phyloP scores from a whole-genome alignment of 2,113 vertebrate species.

The Proterorhinus semilunaris region DNA sequence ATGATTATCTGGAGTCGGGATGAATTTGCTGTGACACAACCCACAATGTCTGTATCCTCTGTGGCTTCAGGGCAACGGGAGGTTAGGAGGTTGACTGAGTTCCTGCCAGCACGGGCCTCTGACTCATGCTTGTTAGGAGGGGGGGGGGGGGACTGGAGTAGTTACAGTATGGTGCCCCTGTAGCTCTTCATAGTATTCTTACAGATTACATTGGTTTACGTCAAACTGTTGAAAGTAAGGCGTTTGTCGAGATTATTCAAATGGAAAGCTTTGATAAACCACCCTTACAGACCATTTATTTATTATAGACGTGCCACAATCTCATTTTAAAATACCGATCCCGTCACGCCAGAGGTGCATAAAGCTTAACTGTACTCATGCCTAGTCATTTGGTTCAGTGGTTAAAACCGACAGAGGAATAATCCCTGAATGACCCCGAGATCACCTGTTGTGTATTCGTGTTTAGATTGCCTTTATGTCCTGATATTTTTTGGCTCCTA shows the following conservation, averaged over 20 bases:
- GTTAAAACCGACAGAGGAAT: slow-evolving; percentile 90
- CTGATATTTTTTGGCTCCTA: slow-evolving; percentile 81
- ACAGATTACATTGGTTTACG: too few species aligned
- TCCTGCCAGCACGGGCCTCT: slow-evolving; percentile 41
- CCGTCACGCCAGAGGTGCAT: slow-evolving; percentile 90
- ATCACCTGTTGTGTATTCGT: slow-evolving; percentile 59
- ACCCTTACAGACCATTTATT: too few species aligned
- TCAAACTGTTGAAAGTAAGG: too few species aligned
- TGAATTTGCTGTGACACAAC: slow-evolving; percentile 45
- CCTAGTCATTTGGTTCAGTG: slow-evolving; percentile 89
- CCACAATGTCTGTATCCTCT: slow-evolving; percentile 35
- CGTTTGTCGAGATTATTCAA: too few species aligned
- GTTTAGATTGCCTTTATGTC: slow-evolving; percentile 67
- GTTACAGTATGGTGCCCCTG: neutral
- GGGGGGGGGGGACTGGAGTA: neutral
- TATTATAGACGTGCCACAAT: slow-evolving; percentile 89
- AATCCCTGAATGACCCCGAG: slow-evolving; percentile 91
- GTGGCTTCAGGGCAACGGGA: slow-evolving; percentile 19
- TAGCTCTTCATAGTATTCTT: neutral
- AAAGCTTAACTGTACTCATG: slow-evolving; percentile 92
- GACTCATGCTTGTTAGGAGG: slow-evolving; percentile 38
- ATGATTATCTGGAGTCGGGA: slow-evolving; percentile 59
- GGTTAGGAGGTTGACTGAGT: slow-evolving; percentile 24
- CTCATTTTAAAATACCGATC: slow-evolving; percentile 90
- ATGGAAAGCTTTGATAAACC: neutral